Evolutionary conservation across 1,140 invertebrate species (phyloP).

Genomic region (Drosophila grimshawi): DNA sequence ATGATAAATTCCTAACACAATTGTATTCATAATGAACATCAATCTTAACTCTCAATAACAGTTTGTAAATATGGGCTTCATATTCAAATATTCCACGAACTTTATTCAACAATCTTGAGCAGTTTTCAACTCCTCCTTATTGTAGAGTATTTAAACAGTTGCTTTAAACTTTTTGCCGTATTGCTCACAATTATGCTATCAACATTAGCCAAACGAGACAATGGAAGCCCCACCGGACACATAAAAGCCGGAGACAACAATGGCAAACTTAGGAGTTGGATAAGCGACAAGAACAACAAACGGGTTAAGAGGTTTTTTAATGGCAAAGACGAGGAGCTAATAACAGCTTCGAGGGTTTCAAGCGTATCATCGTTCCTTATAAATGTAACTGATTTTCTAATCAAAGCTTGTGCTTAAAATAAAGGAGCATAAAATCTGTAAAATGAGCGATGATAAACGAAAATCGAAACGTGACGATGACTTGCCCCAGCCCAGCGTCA

Average conservation of each 20-base stretch:
- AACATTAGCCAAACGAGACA: conserved; percentile 55
- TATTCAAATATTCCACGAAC: no score
- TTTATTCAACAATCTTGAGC: no score
- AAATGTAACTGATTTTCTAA: conserved; percentile 60
- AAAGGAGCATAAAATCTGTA: conserved; percentile 9
- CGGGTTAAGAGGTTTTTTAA: conserved; percentile 53
- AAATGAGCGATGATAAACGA: conserved; percentile 9
- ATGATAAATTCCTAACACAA: no score
- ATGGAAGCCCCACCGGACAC: conserved; percentile 49
- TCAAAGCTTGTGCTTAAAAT: conserved; percentile 38
- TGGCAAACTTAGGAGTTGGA: conserved; percentile 12
- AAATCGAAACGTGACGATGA: neutral
- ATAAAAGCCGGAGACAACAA: conserved; percentile 60
- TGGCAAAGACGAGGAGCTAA: neutral
- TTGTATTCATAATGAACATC: no score
- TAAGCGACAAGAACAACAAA: conserved; percentile 37
- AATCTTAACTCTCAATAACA: no score
- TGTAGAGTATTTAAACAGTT: conserved; percentile 19
- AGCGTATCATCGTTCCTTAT: conserved; percentile 10
- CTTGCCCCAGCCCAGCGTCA: neutral
- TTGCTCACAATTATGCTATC: conserved; percentile 58
- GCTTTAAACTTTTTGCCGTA: neutral
- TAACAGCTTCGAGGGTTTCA: conserved; percentile 8
- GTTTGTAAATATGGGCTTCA: no score
- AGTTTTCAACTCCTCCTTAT: neutral